Base-by-base conservation (phyloP, 2,113 vertebrate genomes). In the Psephotus haematonotus region DNA sequence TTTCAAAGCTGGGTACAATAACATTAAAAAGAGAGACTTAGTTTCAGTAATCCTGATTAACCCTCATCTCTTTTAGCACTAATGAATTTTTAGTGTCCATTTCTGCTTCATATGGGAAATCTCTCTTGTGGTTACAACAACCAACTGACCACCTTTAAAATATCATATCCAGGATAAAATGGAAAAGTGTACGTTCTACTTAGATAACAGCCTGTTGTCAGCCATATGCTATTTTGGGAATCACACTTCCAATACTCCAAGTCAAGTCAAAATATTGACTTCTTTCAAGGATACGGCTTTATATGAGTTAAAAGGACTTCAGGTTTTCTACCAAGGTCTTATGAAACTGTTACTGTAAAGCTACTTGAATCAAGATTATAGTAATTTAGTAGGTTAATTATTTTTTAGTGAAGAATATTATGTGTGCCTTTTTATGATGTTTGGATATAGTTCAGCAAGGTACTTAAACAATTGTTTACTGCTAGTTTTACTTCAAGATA, bases 181-280 rank as follows among this genome's bases (percentile, higher is more conserved):
- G n/a, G 88, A 90, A 92, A 86, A 94, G 10, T 47, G 25, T 88
- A 70, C 88, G 76, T 90, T 96, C 79, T 39, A 69, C 71, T 86
- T 62, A 82, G 92, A 86, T 86, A 90, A 11, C 82, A 88, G 71
- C 71, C 59, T 69, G 71, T 37, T 94, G 82, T 74, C 88, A 92
- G 79, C 41, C 82, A 41, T 16, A 16, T 19, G 50, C 59, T 96
- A 77, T 95, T 96, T 59, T 77, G 88, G 76, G 94, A 90, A 53
- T 88, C 79, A 62, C 76, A 57, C 63, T 95, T 52, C 76, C 88
- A 62, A 77, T 93, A 88, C 59, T n/a, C 35, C 62, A 59, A 14
- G 1, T 69, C 82, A 82, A 39, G 44, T 31, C 52, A 80, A 71
- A 33, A 82, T 76, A 71, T 74, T 39, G 44, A 44, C 52, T 95